phyloP scores from a whole-genome alignment of 2,113 vertebrate species.

The Pungitius pungitius region DNA sequence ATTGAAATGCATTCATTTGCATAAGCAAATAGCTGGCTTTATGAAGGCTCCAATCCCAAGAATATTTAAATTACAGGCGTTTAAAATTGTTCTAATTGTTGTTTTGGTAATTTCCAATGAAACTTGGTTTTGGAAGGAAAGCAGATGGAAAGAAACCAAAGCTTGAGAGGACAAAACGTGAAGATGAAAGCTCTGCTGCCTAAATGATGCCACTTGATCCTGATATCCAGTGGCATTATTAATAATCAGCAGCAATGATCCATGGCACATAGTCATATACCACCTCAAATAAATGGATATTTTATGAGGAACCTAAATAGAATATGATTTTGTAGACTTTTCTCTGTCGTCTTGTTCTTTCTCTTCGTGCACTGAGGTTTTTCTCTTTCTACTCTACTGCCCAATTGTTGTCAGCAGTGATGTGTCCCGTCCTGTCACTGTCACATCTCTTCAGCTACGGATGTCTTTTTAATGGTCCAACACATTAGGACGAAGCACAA shows the following conservation, averaged over 20 bases:
- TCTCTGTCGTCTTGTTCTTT: neutral
- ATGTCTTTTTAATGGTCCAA: conserved; percentile 58
- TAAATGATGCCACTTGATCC: neutral
- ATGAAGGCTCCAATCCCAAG: conserved; percentile 50
- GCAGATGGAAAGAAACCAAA: conserved; percentile 15
- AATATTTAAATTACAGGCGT: conserved; percentile 32
- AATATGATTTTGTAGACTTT: neutral
- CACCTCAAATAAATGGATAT: neutral
- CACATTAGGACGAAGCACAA: conserved; percentile 52
- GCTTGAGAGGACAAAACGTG: neutral
- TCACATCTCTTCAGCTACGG: conserved; percentile 29
- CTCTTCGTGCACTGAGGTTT: neutral
- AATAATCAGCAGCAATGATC: conserved; percentile 28
- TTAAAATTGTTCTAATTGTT: conserved; percentile 31
- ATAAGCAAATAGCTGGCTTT: conserved; percentile 54
- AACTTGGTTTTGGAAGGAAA: conserved; percentile 9
- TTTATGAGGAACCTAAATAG: conserved; percentile 8
- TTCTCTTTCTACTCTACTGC: conserved; percentile 8
- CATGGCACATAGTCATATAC: conserved; percentile 4
- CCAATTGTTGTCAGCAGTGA: neutral
- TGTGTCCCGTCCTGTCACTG: conserved; percentile 41
- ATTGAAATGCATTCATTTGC: conserved; percentile 60
- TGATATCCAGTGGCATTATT: conserved; percentile 19
- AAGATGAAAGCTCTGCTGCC: neutral
- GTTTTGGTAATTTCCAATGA: conserved; percentile 23